These are phyloP conservation scores for Isurus oxyrinchus DNA, from an alignment of 2,113 vertebrate genomes.

Conservation along the genomic window DNA sequence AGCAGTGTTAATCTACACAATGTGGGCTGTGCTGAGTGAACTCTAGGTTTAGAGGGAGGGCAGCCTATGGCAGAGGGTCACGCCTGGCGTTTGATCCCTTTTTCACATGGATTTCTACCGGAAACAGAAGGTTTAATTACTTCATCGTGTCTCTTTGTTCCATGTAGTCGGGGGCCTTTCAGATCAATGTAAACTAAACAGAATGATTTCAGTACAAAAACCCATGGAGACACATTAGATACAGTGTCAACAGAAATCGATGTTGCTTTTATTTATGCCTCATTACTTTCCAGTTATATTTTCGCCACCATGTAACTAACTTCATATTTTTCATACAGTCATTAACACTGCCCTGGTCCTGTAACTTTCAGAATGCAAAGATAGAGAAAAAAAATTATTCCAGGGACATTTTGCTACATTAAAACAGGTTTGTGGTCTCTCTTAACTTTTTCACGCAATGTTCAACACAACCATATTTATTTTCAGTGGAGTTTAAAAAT, in stretches of 20 bases:
- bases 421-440: not conserved
- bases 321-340: not conserved
- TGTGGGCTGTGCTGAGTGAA: not conserved
- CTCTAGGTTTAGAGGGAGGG: not conserved
- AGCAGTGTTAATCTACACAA: not conserved
- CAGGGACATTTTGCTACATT: too few species aligned
- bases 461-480: not conserved
- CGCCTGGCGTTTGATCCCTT: not conserved
- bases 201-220: not conserved
- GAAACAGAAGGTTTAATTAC: not conserved
- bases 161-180: not conserved
- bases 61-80: not conserved
- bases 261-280: not conserved
- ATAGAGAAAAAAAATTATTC: too few species aligned
- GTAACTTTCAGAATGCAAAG: not conserved
- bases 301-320: not conserved
- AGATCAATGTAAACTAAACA: not conserved
- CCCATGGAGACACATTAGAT: not conserved
- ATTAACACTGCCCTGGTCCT: not conserved
- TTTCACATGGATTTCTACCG: not conserved
- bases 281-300: not conserved
- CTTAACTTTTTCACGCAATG: not conserved
- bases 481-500: not conserved
- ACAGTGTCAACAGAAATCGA: not conserved
- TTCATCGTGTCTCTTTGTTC: not conserved